These are phyloP conservation scores for Lacerta viridis DNA, from an alignment of 2,797 vertebrate genomes.

Conservation along the genomic window DNA sequence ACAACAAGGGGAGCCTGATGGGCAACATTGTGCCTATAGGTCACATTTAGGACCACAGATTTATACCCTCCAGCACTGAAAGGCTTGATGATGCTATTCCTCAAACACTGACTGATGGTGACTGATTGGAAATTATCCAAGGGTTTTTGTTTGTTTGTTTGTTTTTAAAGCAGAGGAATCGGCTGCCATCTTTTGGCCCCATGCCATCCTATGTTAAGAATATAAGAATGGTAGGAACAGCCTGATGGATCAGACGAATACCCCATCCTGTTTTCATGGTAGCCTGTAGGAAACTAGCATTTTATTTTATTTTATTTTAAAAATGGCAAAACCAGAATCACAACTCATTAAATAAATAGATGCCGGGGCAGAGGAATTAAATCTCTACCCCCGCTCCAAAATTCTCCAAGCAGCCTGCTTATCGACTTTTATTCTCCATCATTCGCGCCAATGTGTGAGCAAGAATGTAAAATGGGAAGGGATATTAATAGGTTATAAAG, in stretches of 20 bases:
- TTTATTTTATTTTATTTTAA: background rate
- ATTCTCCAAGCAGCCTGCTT: background rate
- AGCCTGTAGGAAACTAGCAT: too few species aligned
- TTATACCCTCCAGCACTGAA: background rate
- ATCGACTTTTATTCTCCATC: background rate
- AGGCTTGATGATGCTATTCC: background rate
- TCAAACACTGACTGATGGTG: background rate
- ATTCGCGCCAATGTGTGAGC: background rate
- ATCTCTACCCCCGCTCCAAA: background rate
- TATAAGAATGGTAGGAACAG: too few species aligned
- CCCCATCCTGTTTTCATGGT: too few species aligned
- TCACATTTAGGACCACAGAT: too few species aligned
- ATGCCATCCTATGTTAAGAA: too few species aligned
- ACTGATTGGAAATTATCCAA: background rate
- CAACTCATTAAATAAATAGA: background rate
- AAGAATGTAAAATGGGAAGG: slow-evolving; percentile 21
- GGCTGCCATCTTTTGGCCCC: too few species aligned
- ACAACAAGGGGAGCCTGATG: too few species aligned
- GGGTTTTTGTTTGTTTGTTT: background rate
- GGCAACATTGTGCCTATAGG: too few species aligned
- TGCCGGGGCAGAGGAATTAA: background rate
- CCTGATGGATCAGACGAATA: too few species aligned
- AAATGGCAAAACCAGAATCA: background rate
- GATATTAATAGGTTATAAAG: slow-evolving; percentile 36
- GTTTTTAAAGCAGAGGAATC: background rate